Conservation (phyloP, 2,113 vertebrate species). For the Catharus minimus region DNA sequence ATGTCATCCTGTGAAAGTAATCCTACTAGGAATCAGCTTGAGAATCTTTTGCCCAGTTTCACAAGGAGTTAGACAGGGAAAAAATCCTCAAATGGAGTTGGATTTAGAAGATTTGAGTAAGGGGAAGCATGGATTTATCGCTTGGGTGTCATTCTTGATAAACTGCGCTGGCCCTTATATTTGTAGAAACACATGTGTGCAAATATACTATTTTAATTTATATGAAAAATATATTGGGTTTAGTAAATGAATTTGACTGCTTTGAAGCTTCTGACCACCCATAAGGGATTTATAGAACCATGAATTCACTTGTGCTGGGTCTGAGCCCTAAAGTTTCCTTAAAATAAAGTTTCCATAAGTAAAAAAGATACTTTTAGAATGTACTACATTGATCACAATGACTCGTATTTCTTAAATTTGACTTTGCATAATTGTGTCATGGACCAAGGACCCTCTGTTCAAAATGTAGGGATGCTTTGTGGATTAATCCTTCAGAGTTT, state of each 20-base stretch:
- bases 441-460: neutral
- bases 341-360: neutral
- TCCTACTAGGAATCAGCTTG: neutral
- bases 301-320: neutral
- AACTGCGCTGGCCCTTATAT: neutral
- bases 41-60: neutral
- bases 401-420: neutral
- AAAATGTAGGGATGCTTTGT: neutral
- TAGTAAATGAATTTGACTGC: neutral
- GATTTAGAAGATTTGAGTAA: neutral
- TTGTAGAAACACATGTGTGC: neutral
- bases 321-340: neutral
- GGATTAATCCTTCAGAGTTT: neutral
- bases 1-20: rapidly evolving
- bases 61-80: neutral
- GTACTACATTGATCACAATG: neutral
- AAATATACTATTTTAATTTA: neutral
- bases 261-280: neutral
- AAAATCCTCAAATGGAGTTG: neutral
- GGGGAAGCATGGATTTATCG: neutral
- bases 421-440: neutral
- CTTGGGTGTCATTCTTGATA: neutral
- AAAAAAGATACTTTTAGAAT: neutral
- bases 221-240: neutral
- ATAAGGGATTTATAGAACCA: neutral